Evolutionary conservation across 2,113 vertebrate species (phyloP), one percentile per base, ranked within the genome.

Genomic region (Typhlomys cinereus): DNA sequence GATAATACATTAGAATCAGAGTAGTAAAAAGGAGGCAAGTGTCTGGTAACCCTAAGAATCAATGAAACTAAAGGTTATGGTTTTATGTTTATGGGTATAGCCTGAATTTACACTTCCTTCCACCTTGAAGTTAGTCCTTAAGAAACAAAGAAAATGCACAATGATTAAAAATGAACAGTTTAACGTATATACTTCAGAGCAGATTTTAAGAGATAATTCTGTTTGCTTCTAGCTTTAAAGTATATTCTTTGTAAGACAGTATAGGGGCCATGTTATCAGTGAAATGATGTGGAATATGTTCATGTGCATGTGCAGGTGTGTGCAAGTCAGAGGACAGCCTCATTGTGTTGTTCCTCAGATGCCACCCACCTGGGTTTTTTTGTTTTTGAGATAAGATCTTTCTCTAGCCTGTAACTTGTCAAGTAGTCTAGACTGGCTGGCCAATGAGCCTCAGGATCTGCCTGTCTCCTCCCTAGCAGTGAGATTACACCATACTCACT

Each of bases 21-120:
- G 21, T 88, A 89, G 29, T 85, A 88, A 76, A 36, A 91, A 78
- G 80, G 92, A 95, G 62, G 48, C 69, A 86, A 59, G 54, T 82
- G 25, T 34, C 62, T 86, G 0, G 90, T 67, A 85, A 69, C 52
- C 67, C 69, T 70, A 52, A 70, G 74, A 88, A 59, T 59, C 69
- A 75, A 0, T 71, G 46, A 54, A 61, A 76, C 14, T 39, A 39
- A 12, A n/a, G 41, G 27, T 89, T 71, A 50, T 34, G 66, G 6
- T 83, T 79, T 95, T 54, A 27, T 88, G 21, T 89, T 54, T 89
- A 14, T 27, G 71, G 61, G 61, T 27, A 15, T 75, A 84, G 64
- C n/a, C 41, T 61, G 17, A 85, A 64, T 79, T n/a, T 69, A 0
- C 36, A 48, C 20, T 76, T 17, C 62, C 54, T 85, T 71, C 27